phyloP scores from a whole-genome alignment of 1,140 invertebrate genomes.

The Neotoxoptera formosana region DNA sequence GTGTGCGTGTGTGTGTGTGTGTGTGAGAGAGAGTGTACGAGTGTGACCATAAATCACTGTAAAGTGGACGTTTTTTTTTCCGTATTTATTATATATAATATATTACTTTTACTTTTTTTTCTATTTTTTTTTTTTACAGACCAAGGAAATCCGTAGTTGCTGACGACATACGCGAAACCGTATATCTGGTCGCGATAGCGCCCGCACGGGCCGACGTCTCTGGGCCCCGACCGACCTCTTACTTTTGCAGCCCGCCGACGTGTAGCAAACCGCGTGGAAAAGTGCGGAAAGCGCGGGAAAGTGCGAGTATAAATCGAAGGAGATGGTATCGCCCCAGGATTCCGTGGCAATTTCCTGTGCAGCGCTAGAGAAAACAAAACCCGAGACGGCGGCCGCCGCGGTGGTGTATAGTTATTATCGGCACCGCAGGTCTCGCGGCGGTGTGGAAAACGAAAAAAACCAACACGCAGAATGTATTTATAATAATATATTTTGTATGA shows the following conservation, averaged over 20 bases:
- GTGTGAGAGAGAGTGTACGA: not conserved
- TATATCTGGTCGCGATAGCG: not conserved
- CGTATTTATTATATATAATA: conserved; percentile 16
- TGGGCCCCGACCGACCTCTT: not conserved
- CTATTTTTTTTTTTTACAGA: not conserved
- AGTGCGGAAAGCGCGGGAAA: not conserved
- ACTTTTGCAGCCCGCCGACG: not conserved
- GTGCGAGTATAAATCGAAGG: conserved; percentile 22
- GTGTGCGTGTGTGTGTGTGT: not conserved
- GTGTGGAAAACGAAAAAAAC: not conserved
- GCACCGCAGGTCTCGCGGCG: not conserved
- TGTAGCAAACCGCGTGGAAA: not conserved
- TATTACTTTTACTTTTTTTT: conserved; percentile 1
- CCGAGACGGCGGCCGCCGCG: not conserved
- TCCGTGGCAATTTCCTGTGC: not conserved
- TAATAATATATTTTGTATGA: too few species aligned
- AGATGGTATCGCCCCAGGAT: conserved; percentile 29
- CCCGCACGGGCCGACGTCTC: not conserved
- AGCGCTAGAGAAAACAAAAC: not conserved
- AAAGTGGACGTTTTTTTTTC: conserved; percentile 28
- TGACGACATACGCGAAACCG: not conserved
- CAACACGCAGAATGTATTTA: not conserved
- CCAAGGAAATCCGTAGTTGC: conserved; percentile 11
- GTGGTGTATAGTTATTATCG: not conserved
- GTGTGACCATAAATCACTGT: conserved; percentile 25